These are phyloP conservation scores for Cydia strobilella DNA, from an alignment of 1,140 invertebrate species.

Conservation along the genomic window DNA sequence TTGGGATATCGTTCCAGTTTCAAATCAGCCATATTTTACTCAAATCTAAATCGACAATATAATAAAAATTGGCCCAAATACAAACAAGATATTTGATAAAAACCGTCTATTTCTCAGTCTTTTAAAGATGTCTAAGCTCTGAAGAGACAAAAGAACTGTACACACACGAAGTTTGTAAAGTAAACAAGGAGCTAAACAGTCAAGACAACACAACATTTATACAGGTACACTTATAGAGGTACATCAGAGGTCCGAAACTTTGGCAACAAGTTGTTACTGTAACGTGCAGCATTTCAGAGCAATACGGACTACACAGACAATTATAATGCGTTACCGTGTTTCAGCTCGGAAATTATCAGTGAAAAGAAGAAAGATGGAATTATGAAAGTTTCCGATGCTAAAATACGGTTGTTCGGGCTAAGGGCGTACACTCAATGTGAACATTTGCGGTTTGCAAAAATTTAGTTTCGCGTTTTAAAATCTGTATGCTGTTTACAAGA, in stretches of 20 bases:
- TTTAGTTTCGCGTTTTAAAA: no score
- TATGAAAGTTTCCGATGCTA: background rate
- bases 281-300: slow-evolving; percentile 30
- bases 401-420: background rate
- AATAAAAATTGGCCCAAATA: background rate
- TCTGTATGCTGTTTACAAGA: no score
- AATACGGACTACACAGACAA: slow-evolving; percentile 11
- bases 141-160: slow-evolving; percentile 37
- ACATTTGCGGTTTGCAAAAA: no score
- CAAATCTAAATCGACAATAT: no score
- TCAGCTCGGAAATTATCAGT: background rate
- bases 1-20: no score
- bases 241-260: slow-evolving; percentile 40
- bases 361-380: background rate
- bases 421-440: background rate
- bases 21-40: no score
- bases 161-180: slow-evolving; percentile 43
- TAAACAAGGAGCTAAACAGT: slow-evolving; percentile 39
- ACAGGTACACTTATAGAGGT: slow-evolving; percentile 28
- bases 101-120: background rate
- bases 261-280: slow-evolving; percentile 38
- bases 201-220: slow-evolving; percentile 46
- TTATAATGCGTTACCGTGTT: background rate
- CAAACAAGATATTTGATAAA: slow-evolving; percentile 9
- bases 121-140: slow-evolving; percentile 19